Evolutionary conservation across 2,888 invertebrate species (phyloP).

Genomic region (Conops quadrifasciatus): DNA sequence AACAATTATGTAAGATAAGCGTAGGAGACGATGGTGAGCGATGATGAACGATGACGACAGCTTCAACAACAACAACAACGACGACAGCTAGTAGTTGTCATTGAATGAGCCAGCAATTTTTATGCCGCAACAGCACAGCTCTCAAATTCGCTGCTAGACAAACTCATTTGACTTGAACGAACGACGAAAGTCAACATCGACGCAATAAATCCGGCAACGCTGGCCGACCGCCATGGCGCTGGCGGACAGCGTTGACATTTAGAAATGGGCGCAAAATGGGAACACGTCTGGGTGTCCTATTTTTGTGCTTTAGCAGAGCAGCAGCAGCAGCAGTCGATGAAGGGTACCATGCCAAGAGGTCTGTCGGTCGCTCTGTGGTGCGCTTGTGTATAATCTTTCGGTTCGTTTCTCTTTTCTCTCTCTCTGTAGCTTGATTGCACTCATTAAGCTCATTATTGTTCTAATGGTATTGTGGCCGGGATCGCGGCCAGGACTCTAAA

Average conservation of each 20-base stretch:
- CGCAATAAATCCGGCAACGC: slow-evolving; percentile 31
- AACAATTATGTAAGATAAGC: slow-evolving; percentile 35
- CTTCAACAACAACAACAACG: not conserved
- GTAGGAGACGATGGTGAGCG: slow-evolving; percentile 22
- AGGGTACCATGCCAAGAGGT: too few relatives aligned
- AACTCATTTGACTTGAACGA: slow-evolving; percentile 19
- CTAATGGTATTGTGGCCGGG: slow-evolving; percentile 14
- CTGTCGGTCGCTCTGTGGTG: not conserved
- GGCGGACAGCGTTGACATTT: slow-evolving; percentile 24
- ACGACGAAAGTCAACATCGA: slow-evolving; percentile 20
- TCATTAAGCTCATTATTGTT: too few relatives aligned
- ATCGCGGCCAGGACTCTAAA: slow-evolving; percentile 17
- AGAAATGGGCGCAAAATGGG: slow-evolving; percentile 6
- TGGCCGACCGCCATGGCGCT: not conserved
- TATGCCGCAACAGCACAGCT: not conserved
- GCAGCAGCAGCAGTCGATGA: not conserved
- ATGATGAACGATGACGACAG: not conserved
- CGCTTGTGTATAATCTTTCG: not conserved
- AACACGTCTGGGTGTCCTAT: not conserved
- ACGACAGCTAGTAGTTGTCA: not conserved
- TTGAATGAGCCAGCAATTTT: slow-evolving; percentile 29
- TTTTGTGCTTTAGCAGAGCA: too few relatives aligned
- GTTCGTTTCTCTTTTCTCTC: not conserved
- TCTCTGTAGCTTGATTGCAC: too few relatives aligned
- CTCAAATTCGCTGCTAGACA: slow-evolving; percentile 14